Conservation (phyloP, 2,888 invertebrate genomes). For the Oscheius onirici region DNA sequence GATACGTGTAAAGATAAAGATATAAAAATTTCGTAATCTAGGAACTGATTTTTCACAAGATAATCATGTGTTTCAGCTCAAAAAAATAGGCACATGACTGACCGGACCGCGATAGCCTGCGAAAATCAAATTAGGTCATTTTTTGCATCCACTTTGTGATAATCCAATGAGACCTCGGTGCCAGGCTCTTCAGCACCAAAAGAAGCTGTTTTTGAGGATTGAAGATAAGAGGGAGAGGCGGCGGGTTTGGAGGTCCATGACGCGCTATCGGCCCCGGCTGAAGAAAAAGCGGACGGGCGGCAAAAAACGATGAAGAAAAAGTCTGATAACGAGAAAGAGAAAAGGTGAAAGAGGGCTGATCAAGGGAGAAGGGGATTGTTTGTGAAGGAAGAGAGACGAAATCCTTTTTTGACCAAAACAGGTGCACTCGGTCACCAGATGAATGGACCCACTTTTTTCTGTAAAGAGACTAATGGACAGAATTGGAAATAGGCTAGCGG, state of each 20-base stretch:
- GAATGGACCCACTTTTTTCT: background rate
- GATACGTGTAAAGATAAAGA: too few relatives aligned
- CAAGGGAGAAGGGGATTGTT: slow-evolving; percentile 1
- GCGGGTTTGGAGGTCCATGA: slow-evolving; percentile 14
- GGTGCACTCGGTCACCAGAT: slow-evolving; percentile 17
- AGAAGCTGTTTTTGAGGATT: too few relatives aligned
- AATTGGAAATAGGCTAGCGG: slow-evolving; percentile 25
- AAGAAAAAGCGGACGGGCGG: slow-evolving; percentile 18
- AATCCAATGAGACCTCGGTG: too few relatives aligned
- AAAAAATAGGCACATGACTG: background rate
- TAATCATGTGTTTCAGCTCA: too few relatives aligned
- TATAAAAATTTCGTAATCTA: too few relatives aligned
- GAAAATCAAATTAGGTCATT: too few relatives aligned
- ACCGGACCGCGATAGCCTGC: background rate
- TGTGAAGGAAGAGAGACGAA: background rate
- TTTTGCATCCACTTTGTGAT: too few relatives aligned
- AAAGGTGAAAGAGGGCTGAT: slow-evolving; percentile 6
- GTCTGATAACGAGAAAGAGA: slow-evolving; percentile 26
- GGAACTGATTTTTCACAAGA: too few relatives aligned
- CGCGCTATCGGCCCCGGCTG: slow-evolving; percentile 26
- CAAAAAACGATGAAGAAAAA: slow-evolving; percentile 17
- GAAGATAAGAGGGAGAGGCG: background rate
- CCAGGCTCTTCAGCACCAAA: too few relatives aligned
- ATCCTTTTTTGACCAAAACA: background rate
- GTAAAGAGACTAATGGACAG: background rate